A percentile compares a stretch with the other conserved stretches of the same genome.
These are phyloP conservation scores for honey bee (Apis mellifera) DNA, from an alignment of 1,140 invertebrate species.

Conservation along the genomic window DNA sequence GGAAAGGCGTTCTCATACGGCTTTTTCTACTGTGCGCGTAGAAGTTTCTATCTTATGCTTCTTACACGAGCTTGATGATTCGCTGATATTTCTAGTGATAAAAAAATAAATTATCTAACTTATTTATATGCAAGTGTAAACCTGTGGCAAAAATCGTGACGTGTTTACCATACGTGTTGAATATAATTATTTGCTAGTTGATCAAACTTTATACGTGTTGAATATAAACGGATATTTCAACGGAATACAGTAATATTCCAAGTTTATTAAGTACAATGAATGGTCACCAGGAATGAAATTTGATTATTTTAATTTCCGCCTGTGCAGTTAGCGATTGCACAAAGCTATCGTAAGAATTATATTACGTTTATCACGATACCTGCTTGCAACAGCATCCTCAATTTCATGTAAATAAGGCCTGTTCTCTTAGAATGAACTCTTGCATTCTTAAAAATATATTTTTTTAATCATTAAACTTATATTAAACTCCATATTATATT, in stretches of 20 bases:
- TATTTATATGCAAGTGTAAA: not conserved
- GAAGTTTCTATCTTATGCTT: constrained; percentile 39
- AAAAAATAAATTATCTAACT: not conserved
- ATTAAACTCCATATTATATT: not conserved
- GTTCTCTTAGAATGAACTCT: constrained; percentile 11
- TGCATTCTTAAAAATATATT: not conserved
- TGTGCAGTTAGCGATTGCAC: constrained; percentile 17
- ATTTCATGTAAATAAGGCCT: constrained; percentile 10
- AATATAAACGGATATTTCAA: constrained; percentile 6
- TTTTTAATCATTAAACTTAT: not conserved
- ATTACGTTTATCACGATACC: constrained; percentile 36
- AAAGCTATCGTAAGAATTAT: constrained; percentile 7
- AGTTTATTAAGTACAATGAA: constrained; percentile 3
- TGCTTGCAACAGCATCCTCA: constrained; percentile 18
- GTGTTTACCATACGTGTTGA: constrained; percentile 57
- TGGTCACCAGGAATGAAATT: constrained; percentile 50
- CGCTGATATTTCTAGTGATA: constrained; percentile 14
- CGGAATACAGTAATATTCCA: not conserved
- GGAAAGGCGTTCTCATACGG: constrained; percentile 55
- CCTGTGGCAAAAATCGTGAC: constrained; percentile 10
- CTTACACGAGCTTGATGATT: constrained; percentile 6
- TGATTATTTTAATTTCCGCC: constrained; percentile 34
- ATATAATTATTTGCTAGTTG: not conserved
- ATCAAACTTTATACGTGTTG: constrained; percentile 16
- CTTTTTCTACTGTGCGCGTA: constrained; percentile 63